Percentiles rank a stretch among this genome's conserved stretches.
Conservation (phyloP, 1,140 invertebrate genomes). For the Thereuonema tuberculata region DNA sequence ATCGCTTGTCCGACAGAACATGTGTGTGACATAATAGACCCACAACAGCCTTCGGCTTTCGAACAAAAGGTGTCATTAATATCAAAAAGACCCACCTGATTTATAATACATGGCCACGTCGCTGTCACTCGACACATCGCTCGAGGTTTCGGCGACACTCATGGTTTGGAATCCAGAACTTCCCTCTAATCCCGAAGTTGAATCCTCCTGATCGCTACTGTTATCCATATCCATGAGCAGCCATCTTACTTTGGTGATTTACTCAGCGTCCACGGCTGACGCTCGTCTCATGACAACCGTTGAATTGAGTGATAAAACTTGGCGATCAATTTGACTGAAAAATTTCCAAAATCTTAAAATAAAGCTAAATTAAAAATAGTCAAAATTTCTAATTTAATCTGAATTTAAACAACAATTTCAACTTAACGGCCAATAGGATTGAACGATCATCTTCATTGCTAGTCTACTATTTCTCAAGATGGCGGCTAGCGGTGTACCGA, state of each 20-base stretch:
- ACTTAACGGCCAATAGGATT: too few relatives aligned
- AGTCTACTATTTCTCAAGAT: background rate
- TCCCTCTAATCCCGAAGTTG: background rate
- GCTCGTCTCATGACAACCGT: background rate
- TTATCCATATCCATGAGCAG: background rate
- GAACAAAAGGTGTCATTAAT: too few relatives aligned
- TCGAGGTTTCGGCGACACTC: conserved; percentile 9
- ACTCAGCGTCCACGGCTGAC: background rate
- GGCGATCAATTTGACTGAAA: too few relatives aligned
- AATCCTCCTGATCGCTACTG: background rate
- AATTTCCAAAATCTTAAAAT: too few relatives aligned
- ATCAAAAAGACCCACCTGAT: conserved; percentile 8
- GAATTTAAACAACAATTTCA: too few relatives aligned
- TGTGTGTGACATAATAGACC: too few relatives aligned
- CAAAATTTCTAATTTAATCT: too few relatives aligned
- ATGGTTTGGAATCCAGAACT: background rate
- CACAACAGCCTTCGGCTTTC: too few relatives aligned
- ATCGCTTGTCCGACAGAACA: too few relatives aligned
- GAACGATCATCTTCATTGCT: too few relatives aligned
- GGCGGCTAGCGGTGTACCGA: conserved; percentile 31
- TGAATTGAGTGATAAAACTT: too few relatives aligned
- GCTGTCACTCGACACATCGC: conserved; percentile 9
- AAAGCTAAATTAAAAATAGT: too few relatives aligned
- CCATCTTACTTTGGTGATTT: background rate
- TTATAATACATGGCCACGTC: conserved; percentile 9